Base-by-base conservation (phyloP, 2,797 vertebrate genomes). In the Danio choprae region DNA sequence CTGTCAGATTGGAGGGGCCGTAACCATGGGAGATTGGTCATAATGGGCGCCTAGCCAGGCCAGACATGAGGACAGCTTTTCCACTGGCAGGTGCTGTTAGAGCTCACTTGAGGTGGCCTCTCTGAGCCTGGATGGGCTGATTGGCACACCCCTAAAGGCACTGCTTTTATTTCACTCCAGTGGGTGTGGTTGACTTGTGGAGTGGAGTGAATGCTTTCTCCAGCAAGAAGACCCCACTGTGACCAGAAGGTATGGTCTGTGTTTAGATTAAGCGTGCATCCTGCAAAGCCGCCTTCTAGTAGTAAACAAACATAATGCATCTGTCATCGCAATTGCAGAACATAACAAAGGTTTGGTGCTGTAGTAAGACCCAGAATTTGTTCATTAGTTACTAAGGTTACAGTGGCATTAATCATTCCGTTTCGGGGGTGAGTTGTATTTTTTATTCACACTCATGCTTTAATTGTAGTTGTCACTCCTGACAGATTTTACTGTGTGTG, bases 21-120 rank as follows among this genome's bases (percentile, higher is more conserved):
- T 75, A 80, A 46, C 83, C 44, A 72, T 51, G 51, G 84, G 81
- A 78, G 56, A 77, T 67, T 59, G 68, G 50, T 51, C 36, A 2
- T 85, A 85, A 86, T 83, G 74, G 83, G 82, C 67, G 50, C 53
- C 63, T 44, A 38, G 74, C 70, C 81, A 80, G 75, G 70, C 46
- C 81, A 81, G 69, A 72, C 81, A 72, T 65, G 62, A 50, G 73
- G 72, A 74, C 83, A 50, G 75, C 36, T 64, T 58, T 74, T 73
- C 62, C 51, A 51, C 63, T 60, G 51, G 71, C 41, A 65, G 73
- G 64, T 64, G 12, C 71, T 58, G 76, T 74, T 60, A 72, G 55
- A 72, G 72, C 68, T 74, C 71, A 68, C 41, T n/a, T 10, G 53
- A 67, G 72, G 78, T 70, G 70, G 77, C 38, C 51, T 7, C 44